These are phyloP conservation scores for Nemoura dubitans DNA, from an alignment of 2,888 invertebrate species.

Conservation along the genomic window DNA sequence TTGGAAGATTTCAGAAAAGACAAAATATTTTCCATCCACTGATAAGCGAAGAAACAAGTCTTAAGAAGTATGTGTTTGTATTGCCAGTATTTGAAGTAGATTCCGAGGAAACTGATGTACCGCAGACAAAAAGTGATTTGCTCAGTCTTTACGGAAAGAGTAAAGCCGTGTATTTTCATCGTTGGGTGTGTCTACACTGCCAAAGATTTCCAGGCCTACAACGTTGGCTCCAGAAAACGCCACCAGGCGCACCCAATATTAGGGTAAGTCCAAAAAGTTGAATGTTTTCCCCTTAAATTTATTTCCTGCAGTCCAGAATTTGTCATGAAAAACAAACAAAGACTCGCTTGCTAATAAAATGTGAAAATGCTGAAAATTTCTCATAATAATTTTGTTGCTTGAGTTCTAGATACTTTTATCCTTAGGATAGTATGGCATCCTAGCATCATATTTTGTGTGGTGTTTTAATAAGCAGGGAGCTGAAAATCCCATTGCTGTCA, in stretches of 20 bases:
- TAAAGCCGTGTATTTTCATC: slow-evolving; percentile 73
- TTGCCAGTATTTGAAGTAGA: slow-evolving; percentile 78
- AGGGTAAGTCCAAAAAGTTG: slow-evolving; percentile 42
- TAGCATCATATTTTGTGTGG: too few species aligned
- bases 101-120: slow-evolving; percentile 66
- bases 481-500: too few species aligned
- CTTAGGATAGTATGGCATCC: too few species aligned
- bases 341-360: not conserved
- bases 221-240: slow-evolving; percentile 64
- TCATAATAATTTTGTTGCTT: too few species aligned
- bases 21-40: slow-evolving; percentile 40
- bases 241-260: slow-evolving; percentile 21
- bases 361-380: too few species aligned
- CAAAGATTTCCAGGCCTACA: slow-evolving; percentile 79
- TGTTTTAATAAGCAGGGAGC: too few species aligned
- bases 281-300: too few species aligned
- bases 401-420: too few species aligned
- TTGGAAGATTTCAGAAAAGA: slow-evolving; percentile 64
- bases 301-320: too few species aligned
- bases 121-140: slow-evolving; percentile 69
- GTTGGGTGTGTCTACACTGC: slow-evolving; percentile 75
- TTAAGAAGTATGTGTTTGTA: slow-evolving; percentile 67
- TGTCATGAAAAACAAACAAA: not conserved
- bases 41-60: slow-evolving; percentile 36
- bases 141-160: slow-evolving; percentile 64